These are phyloP conservation scores for Galerucella nymphaeae DNA, from an alignment of 2,888 invertebrate genomes.

Conservation along the genomic window DNA sequence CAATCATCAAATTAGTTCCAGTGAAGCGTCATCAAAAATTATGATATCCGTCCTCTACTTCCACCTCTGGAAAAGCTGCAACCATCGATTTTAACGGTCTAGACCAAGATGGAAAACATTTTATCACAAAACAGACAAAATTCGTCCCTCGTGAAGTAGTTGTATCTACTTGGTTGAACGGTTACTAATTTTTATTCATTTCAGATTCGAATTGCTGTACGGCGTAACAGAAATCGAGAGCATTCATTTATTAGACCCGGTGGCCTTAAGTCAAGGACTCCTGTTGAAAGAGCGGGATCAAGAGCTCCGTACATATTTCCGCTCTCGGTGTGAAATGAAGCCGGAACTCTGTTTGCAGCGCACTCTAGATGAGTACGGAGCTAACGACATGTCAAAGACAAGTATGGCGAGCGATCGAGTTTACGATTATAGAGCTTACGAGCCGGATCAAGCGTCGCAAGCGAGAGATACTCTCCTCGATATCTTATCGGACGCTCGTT, in stretches of 20 bases:
- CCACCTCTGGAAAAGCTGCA: neutral
- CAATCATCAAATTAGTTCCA: constrained; percentile 13
- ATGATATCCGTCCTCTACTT: neutral
- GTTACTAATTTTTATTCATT: constrained; percentile 31
- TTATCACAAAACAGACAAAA: neutral
- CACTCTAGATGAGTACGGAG: constrained; percentile 72
- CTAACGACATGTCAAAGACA: constrained; percentile 46
- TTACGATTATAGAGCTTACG: constrained; percentile 47
- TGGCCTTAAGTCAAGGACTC: constrained; percentile 79
- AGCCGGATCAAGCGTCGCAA: constrained; percentile 55
- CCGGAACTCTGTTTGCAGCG: constrained; percentile 75
- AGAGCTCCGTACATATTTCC: constrained; percentile 80
- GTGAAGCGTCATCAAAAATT: neutral
- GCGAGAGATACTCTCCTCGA: constrained; percentile 82
- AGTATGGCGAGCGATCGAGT: constrained; percentile 42
- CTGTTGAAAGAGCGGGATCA: constrained; percentile 80
- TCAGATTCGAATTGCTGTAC: constrained; percentile 86
- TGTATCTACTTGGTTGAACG: too few species aligned
- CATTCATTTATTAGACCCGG: constrained; percentile 79
- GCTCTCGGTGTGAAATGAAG: constrained; percentile 81
- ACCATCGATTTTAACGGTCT: neutral
- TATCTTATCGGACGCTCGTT: constrained; percentile 88
- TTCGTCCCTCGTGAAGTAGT: too few species aligned
- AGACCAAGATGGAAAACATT: neutral
- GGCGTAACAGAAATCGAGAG: constrained; percentile 87